Percentiles rank a stretch among this genome's conserved stretches.
These are phyloP conservation scores for Plagodis pulveraria DNA, from an alignment of 2,888 invertebrate genomes.

Conservation along the genomic window DNA sequence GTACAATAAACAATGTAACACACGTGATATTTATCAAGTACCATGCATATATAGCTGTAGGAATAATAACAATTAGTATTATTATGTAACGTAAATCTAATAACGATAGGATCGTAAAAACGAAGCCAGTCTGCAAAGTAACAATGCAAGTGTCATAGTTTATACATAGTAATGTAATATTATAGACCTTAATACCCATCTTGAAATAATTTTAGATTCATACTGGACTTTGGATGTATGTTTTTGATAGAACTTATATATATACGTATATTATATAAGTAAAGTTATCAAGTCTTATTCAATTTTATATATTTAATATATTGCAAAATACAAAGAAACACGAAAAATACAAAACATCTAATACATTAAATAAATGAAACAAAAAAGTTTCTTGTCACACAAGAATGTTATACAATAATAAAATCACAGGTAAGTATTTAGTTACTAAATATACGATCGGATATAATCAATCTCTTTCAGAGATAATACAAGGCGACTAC, in stretches of 20 bases:
- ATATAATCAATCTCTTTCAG: slow-evolving; percentile 56
- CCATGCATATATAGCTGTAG: too few relatives aligned
- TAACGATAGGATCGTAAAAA: too few relatives aligned
- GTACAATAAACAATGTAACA: too few relatives aligned
- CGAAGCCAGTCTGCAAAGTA: too few relatives aligned
- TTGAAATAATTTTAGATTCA: too few relatives aligned
- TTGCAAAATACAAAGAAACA: slow-evolving; percentile 42
- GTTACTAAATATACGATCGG: slow-evolving; percentile 64
- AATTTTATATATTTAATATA: slow-evolving; percentile 45
- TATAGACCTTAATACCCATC: too few relatives aligned
- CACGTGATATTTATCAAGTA: too few relatives aligned
- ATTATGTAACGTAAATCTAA: too few relatives aligned
- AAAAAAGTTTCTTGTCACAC: slow-evolving; percentile 71
- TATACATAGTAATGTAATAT: too few relatives aligned
- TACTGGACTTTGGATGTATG: not conserved
- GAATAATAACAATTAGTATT: too few relatives aligned
- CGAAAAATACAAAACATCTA: slow-evolving; percentile 39
- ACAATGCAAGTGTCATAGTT: too few relatives aligned
- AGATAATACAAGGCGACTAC: slow-evolving; percentile 41
- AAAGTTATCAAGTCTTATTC: slow-evolving; percentile 51
- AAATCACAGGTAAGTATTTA: slow-evolving; percentile 80
- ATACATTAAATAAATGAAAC: slow-evolving; percentile 52
- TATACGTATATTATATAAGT: slow-evolving; percentile 17
- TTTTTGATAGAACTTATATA: slow-evolving; percentile 10
- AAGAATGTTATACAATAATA: slow-evolving; percentile 69